Evolutionary conservation across 2,797 vertebrate species (phyloP), one percentile per base, ranked within the genome.

Genomic region (Phoebastria nigripes): DNA sequence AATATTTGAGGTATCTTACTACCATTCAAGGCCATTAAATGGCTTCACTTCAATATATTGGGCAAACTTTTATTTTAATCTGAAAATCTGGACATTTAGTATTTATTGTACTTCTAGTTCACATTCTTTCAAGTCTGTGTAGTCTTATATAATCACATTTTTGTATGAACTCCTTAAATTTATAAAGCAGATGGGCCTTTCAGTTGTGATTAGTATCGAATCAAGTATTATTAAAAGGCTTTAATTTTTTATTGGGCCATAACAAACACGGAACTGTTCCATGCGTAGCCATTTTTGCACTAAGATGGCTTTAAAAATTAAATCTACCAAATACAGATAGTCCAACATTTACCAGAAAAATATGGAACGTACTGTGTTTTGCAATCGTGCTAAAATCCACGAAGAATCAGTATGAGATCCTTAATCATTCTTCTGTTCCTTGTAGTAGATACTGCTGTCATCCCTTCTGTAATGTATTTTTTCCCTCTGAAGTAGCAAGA

Each of bases 401-500:
- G 22, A 86, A 79, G 74, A 67, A 33, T 54, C 77, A n/a, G 9
- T 19, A 22, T 21, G 65, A 76, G 51, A 59, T 63, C 49, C 71
- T 58, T 84, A 87, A 69, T 89, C 7, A 16, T 79, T 73, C 41
- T 84, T 71, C 46, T 80, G 26, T 44, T 92, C n/a, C 39, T 85
- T 31, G 7, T n/a, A 41, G 93, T 63, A 39, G 49, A 47, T 78
- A 41, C 46, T 91, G 92, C 84, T 84, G 56, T 76, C 37, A 88
- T 90, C 66, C 44, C 18, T 89, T 92, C 78, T 94, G 69, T 90
- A 83, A 87, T 72, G 77, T 49, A 15, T 95, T 95, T 97, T 78
- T 94, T 66, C 28, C 58, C 49, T 96, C 77, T 89, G 82, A 97
- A 97, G 93, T 69, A 89, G 54, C 62, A 88, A 76, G 72, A 87